phyloP scores from a whole-genome alignment of 2,888 invertebrate genomes.

The Opisthograptis luteolata region DNA sequence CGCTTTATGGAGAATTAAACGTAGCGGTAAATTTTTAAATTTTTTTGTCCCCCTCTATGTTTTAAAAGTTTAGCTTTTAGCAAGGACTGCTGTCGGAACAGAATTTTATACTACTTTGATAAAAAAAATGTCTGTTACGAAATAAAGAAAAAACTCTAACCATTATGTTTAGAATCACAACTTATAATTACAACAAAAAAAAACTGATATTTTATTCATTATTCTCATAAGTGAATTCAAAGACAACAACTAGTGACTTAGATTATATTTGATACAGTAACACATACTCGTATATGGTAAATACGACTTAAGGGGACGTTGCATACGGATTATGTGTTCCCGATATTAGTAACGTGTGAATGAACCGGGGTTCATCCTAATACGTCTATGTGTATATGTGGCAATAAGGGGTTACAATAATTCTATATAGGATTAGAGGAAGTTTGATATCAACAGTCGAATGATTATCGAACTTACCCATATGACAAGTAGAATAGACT shows the following conservation, averaged over 20 bases:
- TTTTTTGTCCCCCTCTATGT: no score
- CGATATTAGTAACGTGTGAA: slow-evolving; percentile 17
- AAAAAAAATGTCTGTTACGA: no score
- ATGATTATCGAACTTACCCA: neutral
- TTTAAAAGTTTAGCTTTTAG: no score
- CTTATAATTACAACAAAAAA: no score
- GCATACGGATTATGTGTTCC: slow-evolving; percentile 27
- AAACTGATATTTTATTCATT: no score
- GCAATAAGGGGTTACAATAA: neutral
- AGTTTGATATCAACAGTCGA: neutral
- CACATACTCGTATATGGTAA: slow-evolving; percentile 24
- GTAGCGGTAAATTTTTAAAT: no score
- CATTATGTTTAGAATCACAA: no score
- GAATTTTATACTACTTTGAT: no score
- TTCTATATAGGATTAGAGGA: slow-evolving; percentile 1
- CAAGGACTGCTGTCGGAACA: no score
- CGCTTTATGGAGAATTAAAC: no score
- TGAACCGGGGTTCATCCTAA: slow-evolving; percentile 12
- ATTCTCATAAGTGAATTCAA: neutral
- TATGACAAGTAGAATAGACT: no score
- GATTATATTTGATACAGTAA: slow-evolving; percentile 45
- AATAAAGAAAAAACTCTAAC: no score
- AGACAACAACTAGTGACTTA: slow-evolving; percentile 24
- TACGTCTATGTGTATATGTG: slow-evolving; percentile 1
- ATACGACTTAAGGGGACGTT: slow-evolving; percentile 33